Percentiles rank a stretch among this genome's conserved stretches.
phyloP scores from a whole-genome alignment of 1,140 invertebrate genomes.

The Andricus grossulariae region DNA sequence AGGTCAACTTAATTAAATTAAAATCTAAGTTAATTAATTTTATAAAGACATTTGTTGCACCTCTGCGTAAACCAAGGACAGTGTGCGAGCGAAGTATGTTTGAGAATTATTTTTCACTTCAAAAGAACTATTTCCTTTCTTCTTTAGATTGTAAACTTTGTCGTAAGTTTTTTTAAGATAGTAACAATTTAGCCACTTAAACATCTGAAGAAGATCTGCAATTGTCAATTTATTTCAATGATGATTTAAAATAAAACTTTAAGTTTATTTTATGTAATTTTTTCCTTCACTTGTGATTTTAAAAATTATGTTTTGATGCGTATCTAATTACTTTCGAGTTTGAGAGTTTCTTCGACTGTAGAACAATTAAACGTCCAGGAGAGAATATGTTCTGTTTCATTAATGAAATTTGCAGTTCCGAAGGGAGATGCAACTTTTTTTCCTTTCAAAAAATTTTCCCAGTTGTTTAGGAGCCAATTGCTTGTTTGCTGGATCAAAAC shows the following conservation, averaged over 20 bases:
- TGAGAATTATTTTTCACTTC: conserved; percentile 88
- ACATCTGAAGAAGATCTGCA: conserved; percentile 84
- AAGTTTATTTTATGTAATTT: not conserved
- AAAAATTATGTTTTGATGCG: not conserved
- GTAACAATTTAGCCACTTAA: conserved; percentile 91
- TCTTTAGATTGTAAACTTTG: conserved; percentile 78
- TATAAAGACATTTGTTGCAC: conserved; percentile 61
- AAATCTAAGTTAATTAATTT: not conserved
- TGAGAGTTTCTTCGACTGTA: conserved; percentile 70
- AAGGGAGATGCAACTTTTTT: conserved; percentile 77
- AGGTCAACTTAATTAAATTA: conserved; percentile 13
- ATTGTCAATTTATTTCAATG: conserved; percentile 47
- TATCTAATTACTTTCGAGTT: conserved; percentile 77
- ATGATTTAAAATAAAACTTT: conserved; percentile 47
- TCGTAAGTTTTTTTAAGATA: conserved; percentile 83
- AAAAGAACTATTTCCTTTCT: conserved; percentile 80
- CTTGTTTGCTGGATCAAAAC: conserved; percentile 95
- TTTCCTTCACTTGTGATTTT: not conserved
- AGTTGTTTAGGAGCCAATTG: conserved; percentile 89
- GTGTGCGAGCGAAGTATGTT: conserved; percentile 82
- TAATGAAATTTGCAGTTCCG: conserved; percentile 80
- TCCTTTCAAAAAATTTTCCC: conserved; percentile 73
- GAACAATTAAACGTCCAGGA: conserved; percentile 73
- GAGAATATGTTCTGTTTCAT: conserved; percentile 75
- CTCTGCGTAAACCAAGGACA: conserved; percentile 87